A percentile compares a stretch with the other conserved stretches of the same genome.
Evolutionary conservation across 2,113 vertebrate genomes (phyloP).

Genomic region (Laticauda laticaudata): DNA sequence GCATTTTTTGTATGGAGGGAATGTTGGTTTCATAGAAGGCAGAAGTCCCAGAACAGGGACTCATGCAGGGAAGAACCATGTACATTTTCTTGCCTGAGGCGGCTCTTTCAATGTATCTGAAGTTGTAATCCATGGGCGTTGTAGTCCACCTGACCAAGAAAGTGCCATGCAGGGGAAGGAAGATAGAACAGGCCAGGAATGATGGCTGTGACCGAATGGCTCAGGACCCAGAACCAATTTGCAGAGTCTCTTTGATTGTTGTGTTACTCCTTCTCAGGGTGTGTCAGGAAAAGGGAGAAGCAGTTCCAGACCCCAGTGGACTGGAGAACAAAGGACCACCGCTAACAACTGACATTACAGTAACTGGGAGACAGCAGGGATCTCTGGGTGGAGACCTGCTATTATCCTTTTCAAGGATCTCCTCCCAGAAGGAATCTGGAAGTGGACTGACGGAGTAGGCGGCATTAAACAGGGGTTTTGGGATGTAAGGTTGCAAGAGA

Average conservation of each 20-base stretch:
- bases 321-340: background rate
- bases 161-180: background rate
- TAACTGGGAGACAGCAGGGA: too few relatives aligned
- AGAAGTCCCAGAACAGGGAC: background rate
- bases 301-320: background rate
- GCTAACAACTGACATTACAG: background rate
- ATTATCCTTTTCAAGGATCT: background rate
- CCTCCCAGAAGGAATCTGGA: background rate
- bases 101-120: background rate
- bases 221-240: background rate
- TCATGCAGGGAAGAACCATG: background rate
- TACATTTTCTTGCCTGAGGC: background rate
- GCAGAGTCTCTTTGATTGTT: background rate
- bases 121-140: background rate
- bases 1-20: background rate
- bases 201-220: background rate
- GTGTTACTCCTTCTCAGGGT: background rate
- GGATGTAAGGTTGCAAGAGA: background rate
- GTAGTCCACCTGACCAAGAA: background rate
- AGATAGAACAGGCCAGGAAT: background rate
- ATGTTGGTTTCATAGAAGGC: background rate
- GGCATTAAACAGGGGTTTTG: background rate
- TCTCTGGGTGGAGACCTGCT: too few relatives aligned
- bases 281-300: background rate
- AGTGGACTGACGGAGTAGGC: background rate